Evolutionary conservation across 2,113 vertebrate genomes (phyloP).

Genomic region (Takifugu flavidus): DNA sequence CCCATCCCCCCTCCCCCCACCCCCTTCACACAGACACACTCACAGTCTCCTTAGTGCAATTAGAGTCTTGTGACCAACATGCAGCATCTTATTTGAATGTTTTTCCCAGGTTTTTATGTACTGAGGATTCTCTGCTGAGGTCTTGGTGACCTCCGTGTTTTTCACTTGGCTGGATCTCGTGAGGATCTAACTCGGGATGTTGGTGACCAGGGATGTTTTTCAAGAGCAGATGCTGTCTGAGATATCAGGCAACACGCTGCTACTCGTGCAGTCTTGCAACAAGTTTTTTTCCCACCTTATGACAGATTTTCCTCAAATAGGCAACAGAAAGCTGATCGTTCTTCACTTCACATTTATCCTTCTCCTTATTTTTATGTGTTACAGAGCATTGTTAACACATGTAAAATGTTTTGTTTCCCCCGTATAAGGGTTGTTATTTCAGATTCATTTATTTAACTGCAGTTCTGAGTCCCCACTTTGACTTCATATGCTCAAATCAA

Average conservation of each 20-base stretch:
- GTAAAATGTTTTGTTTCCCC: background rate
- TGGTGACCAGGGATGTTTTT: conserved; percentile 59
- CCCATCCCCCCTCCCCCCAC: conserved; percentile 5
- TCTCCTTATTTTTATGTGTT: too few relatives aligned
- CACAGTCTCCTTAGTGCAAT: conserved; percentile 53
- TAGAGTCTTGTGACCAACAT: conserved; percentile 82
- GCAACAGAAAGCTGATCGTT: too few relatives aligned
- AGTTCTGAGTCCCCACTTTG: too few relatives aligned
- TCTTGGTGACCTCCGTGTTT: conserved; percentile 75
- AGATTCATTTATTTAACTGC: too few relatives aligned
- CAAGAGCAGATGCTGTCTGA: conserved; percentile 32
- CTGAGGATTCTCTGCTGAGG: conserved; percentile 56
- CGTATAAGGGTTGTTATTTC: too few relatives aligned
- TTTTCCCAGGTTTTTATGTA: conserved; percentile 74
- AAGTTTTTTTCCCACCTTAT: background rate
- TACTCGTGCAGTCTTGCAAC: conserved; percentile 11
- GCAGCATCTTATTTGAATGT: conserved; percentile 81
- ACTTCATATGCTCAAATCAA: too few relatives aligned
- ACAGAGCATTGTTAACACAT: background rate
- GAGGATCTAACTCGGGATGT: conserved; percentile 67
- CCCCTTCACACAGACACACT: conserved; percentile 13
- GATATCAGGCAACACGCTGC: conserved; percentile 33
- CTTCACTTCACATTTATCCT: too few relatives aligned
- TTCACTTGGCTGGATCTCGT: conserved; percentile 67
- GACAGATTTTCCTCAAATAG: too few relatives aligned